Percentiles rank a stretch among this genome's conserved stretches.
These are phyloP conservation scores for Struthio camelus DNA, from an alignment of 2,113 vertebrate genomes.

Conservation along the genomic window DNA sequence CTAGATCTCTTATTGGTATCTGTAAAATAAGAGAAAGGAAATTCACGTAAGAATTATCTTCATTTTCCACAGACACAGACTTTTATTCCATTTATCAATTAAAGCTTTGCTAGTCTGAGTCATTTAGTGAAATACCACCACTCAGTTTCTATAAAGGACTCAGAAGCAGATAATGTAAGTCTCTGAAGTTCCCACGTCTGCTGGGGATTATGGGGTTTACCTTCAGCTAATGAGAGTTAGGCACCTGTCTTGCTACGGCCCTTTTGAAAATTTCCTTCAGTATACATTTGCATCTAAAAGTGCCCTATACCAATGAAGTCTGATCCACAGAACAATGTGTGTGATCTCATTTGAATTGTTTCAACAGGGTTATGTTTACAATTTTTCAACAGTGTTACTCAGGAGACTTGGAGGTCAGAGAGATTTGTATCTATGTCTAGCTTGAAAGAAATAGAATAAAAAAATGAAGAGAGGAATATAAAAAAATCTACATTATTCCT, in stretches of 20 bases:
- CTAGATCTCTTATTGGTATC: background rate
- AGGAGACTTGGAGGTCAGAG: background rate
- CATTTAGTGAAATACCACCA: background rate
- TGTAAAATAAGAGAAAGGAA: background rate
- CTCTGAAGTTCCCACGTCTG: background rate
- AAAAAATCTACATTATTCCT: background rate
- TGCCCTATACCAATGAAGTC: background rate
- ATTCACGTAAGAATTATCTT: background rate
- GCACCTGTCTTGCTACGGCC: background rate
- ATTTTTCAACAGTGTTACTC: background rate
- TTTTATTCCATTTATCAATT: background rate
- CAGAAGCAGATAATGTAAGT: background rate
- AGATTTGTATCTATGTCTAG: background rate
- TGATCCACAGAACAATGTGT: background rate
- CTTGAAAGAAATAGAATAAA: background rate
- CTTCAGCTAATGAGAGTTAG: background rate
- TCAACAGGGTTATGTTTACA: background rate
- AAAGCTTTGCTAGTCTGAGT: background rate
- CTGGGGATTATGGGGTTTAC: background rate
- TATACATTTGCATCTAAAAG: background rate
- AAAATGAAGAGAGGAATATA: background rate
- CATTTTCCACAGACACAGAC: background rate
- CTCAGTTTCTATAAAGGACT: background rate
- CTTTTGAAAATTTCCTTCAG: background rate
- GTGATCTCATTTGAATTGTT: background rate